phyloP scores from a whole-genome alignment of 2,113 vertebrate species.

The Ivindomyrus marchei region DNA sequence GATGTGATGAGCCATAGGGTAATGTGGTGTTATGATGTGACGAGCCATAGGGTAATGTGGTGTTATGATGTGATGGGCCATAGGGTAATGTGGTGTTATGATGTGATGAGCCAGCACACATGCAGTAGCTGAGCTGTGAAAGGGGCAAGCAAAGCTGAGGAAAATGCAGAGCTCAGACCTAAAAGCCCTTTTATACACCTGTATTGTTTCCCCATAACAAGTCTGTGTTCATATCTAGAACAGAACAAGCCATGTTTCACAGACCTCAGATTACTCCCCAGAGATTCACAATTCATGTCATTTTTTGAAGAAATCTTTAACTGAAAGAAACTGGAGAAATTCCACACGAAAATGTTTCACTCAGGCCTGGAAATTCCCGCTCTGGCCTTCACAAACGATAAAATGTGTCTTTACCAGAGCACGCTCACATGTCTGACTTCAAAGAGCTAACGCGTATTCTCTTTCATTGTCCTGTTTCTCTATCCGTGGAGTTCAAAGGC shows the following conservation, averaged over 20 bases:
- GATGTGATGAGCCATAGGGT: not conserved
- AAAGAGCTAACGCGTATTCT: slow-evolving; percentile 62
- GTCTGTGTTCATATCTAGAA: slow-evolving; percentile 54
- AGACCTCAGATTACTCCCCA: slow-evolving; percentile 48
- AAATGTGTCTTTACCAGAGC: slow-evolving; percentile 56
- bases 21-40: not conserved
- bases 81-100: not conserved
- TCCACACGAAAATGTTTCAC: slow-evolving; percentile 31
- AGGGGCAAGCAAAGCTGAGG: not conserved
- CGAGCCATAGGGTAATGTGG: too few species aligned
- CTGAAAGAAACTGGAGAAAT: slow-evolving; percentile 44
- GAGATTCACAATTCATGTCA: slow-evolving; percentile 47
- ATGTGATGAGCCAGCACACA: not conserved
- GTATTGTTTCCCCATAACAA: slow-evolving; percentile 57
- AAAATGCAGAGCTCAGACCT: not conserved
- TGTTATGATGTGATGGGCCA: too few species aligned
- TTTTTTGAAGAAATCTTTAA: slow-evolving; percentile 50
- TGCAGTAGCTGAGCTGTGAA: not conserved
- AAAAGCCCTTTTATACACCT: slow-evolving; percentile 14
- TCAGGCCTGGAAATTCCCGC: slow-evolving; percentile 47
- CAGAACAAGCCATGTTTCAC: slow-evolving; percentile 53
- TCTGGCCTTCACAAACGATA: slow-evolving; percentile 52
- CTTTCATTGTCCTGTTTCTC: slow-evolving; percentile 67
- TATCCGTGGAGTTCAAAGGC: slow-evolving; percentile 69
- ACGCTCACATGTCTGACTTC: slow-evolving; percentile 67